These are phyloP conservation scores for Mormoops blainvillei DNA, from an alignment of 2,113 vertebrate species.

Conservation along the genomic window DNA sequence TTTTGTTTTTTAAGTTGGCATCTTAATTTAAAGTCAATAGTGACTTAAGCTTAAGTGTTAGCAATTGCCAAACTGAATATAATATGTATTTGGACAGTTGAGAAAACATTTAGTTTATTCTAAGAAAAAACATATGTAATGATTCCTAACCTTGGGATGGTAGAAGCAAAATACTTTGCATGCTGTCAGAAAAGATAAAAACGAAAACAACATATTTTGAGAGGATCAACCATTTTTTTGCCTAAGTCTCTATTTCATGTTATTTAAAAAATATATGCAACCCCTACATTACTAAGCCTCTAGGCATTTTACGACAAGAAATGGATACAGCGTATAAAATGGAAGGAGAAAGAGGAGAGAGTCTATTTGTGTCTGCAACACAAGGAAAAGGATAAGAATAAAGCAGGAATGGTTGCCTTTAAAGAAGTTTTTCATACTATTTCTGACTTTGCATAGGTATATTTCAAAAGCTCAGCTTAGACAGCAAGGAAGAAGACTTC, in stretches of 20 bases:
- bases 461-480: background rate
- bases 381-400: background rate
- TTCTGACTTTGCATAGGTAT: background rate
- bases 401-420: background rate
- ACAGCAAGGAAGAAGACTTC: background rate
- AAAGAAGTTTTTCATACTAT: background rate
- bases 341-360: background rate
- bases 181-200: constrained; percentile 21
- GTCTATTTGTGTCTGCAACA: constrained; percentile 17
- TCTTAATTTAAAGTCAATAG: constrained; percentile 39
- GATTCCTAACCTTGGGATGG: constrained; percentile 2
- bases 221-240: background rate
- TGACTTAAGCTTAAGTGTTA: constrained; percentile 48
- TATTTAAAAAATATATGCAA: constrained; percentile 27
- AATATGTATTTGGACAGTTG: background rate
- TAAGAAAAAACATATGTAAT: constrained; percentile 36
- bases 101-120: constrained; percentile 43
- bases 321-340: background rate
- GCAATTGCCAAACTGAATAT: constrained; percentile 43
- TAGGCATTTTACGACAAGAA: constrained; percentile 23
- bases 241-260: constrained; percentile 39
- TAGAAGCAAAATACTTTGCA: constrained; percentile 5
- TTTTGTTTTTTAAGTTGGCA: constrained; percentile 18
- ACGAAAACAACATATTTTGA: constrained; percentile 20
- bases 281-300: background rate